Percentiles rank a stretch among this genome's conserved stretches.
phyloP scores from a whole-genome alignment of 92 coral and sea anemone genomes.

The Phenganax subtilis region DNA sequence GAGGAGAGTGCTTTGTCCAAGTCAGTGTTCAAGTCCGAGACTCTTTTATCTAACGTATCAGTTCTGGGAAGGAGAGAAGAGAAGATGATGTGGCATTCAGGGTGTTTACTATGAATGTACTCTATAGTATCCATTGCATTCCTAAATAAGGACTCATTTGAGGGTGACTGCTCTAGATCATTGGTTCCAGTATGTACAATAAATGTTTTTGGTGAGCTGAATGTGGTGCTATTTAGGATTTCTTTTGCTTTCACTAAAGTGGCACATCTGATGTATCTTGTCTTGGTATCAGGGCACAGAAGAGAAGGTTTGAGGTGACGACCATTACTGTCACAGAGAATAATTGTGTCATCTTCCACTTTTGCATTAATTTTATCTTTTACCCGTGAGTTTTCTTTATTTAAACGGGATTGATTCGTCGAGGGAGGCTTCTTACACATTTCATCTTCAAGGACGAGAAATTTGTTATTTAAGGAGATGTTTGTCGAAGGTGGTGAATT shows the following conservation, averaged over 20 bases:
- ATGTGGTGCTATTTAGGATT: neutral
- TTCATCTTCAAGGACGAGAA: too few relatives aligned
- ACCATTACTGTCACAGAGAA: slow-evolving; percentile 34
- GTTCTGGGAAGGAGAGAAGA: slow-evolving; percentile 35
- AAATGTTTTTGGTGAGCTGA: neutral
- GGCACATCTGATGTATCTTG: slow-evolving; percentile 11
- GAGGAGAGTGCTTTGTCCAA: slow-evolving; percentile 5
- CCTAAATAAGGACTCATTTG: slow-evolving; percentile 13
- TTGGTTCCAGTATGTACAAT: slow-evolving; percentile 46
- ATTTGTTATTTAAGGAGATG: too few relatives aligned
- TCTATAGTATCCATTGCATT: slow-evolving; percentile 4
- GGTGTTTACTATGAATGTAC: neutral
- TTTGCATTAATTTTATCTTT: neutral
- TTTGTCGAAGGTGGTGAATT: too few relatives aligned
- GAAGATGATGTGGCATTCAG: slow-evolving; percentile 24
- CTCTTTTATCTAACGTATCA: slow-evolving; percentile 11
- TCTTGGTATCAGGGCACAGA: neutral
- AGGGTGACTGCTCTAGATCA: slow-evolving; percentile 30
- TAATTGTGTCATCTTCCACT: neutral
- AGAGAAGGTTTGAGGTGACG: neutral
- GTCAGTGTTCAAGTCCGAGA: neutral
- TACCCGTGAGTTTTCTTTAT: neutral
- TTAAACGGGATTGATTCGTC: too few relatives aligned
- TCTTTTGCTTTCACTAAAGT: slow-evolving; percentile 5
- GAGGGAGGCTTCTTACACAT: too few relatives aligned